A percentile compares a stretch with the other conserved stretches of the same genome.
phyloP scores from a whole-genome alignment of 2,888 invertebrate species.

The Spatulosminthurus flaviceps region DNA sequence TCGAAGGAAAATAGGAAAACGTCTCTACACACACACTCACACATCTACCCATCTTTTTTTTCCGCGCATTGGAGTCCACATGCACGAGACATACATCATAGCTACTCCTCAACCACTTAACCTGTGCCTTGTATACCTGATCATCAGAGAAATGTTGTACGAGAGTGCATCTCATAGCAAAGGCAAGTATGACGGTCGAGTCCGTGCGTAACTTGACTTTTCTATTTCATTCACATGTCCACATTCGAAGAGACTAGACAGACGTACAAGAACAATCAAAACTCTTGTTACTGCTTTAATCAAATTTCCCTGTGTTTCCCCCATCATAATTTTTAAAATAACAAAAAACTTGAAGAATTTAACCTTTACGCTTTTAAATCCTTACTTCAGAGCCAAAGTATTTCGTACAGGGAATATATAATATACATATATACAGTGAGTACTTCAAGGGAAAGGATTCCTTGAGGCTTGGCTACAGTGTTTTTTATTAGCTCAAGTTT shows the following conservation, averaged over 20 bases:
- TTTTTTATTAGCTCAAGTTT: too few relatives aligned
- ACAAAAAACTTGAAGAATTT: too few relatives aligned
- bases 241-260: slow-evolving; percentile 3
- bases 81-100: slow-evolving; percentile 15
- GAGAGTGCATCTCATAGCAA: background rate
- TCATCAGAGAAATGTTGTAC: background rate
- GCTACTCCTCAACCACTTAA: slow-evolving; percentile 25
- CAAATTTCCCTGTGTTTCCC: background rate
- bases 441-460: too few relatives aligned
- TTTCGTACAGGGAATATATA: too few relatives aligned
- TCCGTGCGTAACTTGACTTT: background rate
- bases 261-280: background rate
- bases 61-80: background rate
- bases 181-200: background rate
- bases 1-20: background rate
- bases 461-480: too few relatives aligned
- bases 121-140: slow-evolving; percentile 20
- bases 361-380: too few relatives aligned
- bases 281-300: background rate
- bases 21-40: too few relatives aligned
- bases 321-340: background rate
- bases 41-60: slow-evolving; percentile 22
- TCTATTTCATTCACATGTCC: slow-evolving; percentile 27
- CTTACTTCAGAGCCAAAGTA: too few relatives aligned
- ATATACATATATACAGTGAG: too few relatives aligned